These are phyloP conservation scores for Tenthredo amoena DNA, from an alignment of 2,888 invertebrate species.

Conservation along the genomic window DNA sequence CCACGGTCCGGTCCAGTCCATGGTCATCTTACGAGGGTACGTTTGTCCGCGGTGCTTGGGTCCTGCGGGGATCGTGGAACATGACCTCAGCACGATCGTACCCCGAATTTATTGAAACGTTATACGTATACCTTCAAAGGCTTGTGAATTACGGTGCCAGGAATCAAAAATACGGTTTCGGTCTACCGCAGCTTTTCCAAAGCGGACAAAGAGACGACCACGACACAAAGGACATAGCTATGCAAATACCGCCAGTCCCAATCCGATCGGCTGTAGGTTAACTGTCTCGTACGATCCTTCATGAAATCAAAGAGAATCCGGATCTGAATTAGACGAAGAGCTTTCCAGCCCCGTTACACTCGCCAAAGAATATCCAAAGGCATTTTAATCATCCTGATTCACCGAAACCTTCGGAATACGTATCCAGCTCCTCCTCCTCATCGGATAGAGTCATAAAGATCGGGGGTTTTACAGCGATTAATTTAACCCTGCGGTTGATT, in stretches of 20 bases:
- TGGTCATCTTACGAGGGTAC: not conserved
- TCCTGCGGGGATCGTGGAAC: not conserved
- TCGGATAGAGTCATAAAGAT: not conserved
- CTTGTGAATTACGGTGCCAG: not conserved
- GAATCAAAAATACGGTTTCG: not conserved
- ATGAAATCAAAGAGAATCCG: slow-evolving; percentile 40
- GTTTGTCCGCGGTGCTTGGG: not conserved
- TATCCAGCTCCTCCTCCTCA: not conserved
- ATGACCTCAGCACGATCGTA: slow-evolving; percentile 17
- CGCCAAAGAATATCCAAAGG: slow-evolving; percentile 58
- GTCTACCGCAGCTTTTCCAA: not conserved
- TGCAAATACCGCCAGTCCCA: slow-evolving; percentile 24
- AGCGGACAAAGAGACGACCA: not conserved
- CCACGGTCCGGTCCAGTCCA: not conserved
- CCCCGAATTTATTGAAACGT: slow-evolving; percentile 53
- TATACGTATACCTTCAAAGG: not conserved
- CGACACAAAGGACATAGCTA: slow-evolving; percentile 38
- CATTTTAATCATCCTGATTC: slow-evolving; percentile 64
- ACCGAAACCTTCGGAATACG: slow-evolving; percentile 50
- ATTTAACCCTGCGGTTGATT: not conserved
- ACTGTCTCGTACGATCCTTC: slow-evolving; percentile 1
- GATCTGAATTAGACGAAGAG: no score
- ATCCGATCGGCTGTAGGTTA: slow-evolving; percentile 47
- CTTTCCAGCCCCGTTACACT: not conserved
- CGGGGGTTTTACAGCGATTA: not conserved